These are phyloP conservation scores for Myopa tessellatipennis DNA, from an alignment of 2,888 invertebrate genomes.

Conservation along the genomic window DNA sequence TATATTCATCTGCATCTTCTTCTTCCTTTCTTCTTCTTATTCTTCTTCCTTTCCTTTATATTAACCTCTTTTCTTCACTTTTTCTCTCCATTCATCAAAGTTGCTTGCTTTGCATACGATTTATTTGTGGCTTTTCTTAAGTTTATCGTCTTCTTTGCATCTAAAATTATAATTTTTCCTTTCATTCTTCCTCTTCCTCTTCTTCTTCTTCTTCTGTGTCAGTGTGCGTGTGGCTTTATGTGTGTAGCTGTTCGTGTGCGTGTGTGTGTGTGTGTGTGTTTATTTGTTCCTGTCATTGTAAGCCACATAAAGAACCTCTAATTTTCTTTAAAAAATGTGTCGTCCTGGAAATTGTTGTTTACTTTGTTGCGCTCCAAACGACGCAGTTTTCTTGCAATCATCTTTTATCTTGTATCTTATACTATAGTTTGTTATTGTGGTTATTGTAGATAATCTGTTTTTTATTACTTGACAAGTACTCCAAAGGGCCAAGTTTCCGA, in stretches of 20 bases:
- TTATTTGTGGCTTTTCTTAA: slow-evolving; percentile 42
- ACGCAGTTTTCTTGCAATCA: slow-evolving; percentile 13
- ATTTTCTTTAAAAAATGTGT: slow-evolving; percentile 30
- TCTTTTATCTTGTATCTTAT: too few species aligned
- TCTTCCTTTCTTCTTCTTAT: neutral
- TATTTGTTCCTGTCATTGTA: neutral
- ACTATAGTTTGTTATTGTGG: too few species aligned
- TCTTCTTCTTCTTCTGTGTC: slow-evolving; percentile 31
- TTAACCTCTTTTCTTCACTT: neutral
- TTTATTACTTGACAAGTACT: too few species aligned
- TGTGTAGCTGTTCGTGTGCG: neutral
- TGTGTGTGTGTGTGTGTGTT: neutral
- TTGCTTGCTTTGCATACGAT: slow-evolving; percentile 22
- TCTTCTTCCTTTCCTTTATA: neutral
- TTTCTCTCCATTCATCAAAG: slow-evolving; percentile 4
- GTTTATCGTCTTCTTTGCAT: slow-evolving; percentile 47
- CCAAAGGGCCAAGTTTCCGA: too few species aligned
- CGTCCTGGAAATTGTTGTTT: slow-evolving; percentile 18
- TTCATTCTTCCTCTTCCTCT: slow-evolving; percentile 15
- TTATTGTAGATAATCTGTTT: too few species aligned
- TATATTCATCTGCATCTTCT: neutral
- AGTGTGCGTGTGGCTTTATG: too few species aligned
- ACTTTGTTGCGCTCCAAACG: slow-evolving; percentile 19
- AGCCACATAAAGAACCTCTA: slow-evolving; percentile 21
- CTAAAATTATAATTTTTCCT: slow-evolving; percentile 41